Evolutionary conservation across 2,797 vertebrate species (phyloP).

Genomic region (Notolabrus celidotus): DNA sequence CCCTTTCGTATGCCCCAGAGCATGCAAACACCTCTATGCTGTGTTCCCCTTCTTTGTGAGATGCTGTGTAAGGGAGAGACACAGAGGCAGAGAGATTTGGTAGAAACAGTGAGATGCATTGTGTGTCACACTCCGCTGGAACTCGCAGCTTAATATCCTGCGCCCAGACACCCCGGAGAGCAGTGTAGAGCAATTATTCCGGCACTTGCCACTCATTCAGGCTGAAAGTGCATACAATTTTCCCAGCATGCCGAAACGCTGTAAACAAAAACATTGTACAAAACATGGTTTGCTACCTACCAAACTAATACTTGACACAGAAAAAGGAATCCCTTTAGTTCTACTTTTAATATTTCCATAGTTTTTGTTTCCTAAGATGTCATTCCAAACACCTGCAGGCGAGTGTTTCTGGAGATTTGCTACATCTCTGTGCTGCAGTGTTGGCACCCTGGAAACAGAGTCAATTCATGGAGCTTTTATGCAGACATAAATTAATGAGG

Average conservation of each 20-base stretch:
- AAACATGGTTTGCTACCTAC: constrained; percentile 54
- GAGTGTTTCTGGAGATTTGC: constrained; percentile 37
- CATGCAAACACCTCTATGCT: constrained; percentile 42
- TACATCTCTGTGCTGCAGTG: constrained; percentile 33
- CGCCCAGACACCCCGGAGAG: constrained; percentile 54
- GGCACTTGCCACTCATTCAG: constrained; percentile 58
- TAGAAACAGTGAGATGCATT: constrained; percentile 29
- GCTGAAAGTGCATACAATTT: constrained; percentile 50
- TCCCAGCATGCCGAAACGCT: constrained; percentile 18
- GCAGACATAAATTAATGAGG: constrained; percentile 64
- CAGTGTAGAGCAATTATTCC: constrained; percentile 46
- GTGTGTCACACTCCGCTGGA: constrained; percentile 42
- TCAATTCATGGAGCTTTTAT: constrained; percentile 55
- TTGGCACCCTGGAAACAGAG: constrained; percentile 50
- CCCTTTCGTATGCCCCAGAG: constrained; percentile 23
- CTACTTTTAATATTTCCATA: constrained; percentile 61
- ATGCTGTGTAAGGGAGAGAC: constrained; percentile 14
- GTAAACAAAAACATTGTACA: constrained; percentile 44
- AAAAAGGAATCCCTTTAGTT: constrained; percentile 61
- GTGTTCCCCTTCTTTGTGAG: constrained; percentile 46
- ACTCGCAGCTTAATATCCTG: constrained; percentile 40
- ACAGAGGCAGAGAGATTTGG: constrained; percentile 12
- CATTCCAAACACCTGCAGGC: constrained; percentile 63
- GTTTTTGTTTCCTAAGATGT: constrained; percentile 56
- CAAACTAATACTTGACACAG: constrained; percentile 55